Evolutionary conservation across 2,113 vertebrate genomes (phyloP).

Genomic region (Anseranas semipalmata): DNA sequence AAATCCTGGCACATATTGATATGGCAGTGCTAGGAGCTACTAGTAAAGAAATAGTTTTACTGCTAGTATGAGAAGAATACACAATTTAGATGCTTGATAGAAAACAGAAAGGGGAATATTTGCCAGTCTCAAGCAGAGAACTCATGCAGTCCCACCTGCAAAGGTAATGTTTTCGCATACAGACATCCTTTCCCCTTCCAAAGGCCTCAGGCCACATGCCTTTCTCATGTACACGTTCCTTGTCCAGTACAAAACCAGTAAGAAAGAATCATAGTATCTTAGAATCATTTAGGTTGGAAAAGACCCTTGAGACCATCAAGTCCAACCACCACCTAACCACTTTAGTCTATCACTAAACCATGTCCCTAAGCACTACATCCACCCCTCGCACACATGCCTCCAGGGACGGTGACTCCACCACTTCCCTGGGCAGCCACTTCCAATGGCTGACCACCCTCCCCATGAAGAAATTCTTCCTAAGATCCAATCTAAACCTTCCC

Average conservation of each 20-base stretch:
- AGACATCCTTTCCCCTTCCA: background rate
- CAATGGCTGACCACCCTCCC: background rate
- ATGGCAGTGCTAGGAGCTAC: background rate
- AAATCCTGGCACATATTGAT: background rate
- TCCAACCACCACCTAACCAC: background rate
- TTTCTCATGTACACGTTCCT: rapidly evolving
- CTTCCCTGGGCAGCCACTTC: background rate
- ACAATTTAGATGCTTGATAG: background rate
- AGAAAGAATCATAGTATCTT: background rate
- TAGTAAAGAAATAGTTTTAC: background rate
- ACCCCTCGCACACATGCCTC: background rate
- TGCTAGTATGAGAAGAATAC: background rate
- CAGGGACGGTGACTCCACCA: background rate
- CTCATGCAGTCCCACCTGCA: background rate
- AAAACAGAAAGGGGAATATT: background rate
- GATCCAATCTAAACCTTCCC: background rate
- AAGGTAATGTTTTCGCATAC: background rate
- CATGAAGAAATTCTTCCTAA: background rate
- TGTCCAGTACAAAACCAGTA: background rate
- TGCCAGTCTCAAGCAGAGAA: background rate
- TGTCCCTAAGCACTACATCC: background rate
- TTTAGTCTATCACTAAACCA: background rate
- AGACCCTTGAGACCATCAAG: background rate
- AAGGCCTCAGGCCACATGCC: background rate
- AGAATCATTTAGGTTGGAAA: background rate